Evolutionary conservation across 2,113 vertebrate genomes (phyloP).

Genomic region (Vidua chalybeata): DNA sequence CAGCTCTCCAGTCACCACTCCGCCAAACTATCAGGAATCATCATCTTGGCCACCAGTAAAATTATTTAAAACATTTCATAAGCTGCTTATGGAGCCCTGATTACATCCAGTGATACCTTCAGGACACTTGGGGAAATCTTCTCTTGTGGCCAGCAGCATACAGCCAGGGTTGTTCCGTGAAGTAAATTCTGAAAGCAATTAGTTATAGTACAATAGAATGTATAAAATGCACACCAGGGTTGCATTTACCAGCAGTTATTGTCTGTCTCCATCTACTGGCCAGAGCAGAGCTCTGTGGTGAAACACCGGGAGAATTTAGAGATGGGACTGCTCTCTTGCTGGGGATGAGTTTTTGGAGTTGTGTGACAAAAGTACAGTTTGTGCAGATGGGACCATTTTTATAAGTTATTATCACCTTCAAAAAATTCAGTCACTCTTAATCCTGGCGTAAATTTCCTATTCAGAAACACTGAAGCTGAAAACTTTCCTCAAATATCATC

Average conservation of each 20-base stretch:
- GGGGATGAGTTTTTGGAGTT: not conserved
- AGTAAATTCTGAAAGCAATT: not conserved
- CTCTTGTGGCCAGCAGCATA: not conserved
- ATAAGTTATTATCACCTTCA: not conserved
- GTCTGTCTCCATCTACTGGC: constrained; percentile 54
- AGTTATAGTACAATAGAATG: not conserved
- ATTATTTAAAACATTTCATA: not conserved
- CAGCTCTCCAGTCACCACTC: not conserved
- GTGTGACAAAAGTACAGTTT: not conserved
- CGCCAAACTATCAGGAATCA: not conserved
- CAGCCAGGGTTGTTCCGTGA: not conserved
- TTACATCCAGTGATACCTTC: not conserved
- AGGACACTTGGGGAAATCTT: not conserved
- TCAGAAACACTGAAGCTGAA: not conserved
- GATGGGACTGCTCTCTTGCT: no score
- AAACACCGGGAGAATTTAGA: not conserved
- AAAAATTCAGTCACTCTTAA: not conserved
- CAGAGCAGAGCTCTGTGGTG: not conserved
- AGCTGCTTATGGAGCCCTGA: not conserved
- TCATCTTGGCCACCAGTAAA: not conserved
- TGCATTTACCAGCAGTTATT: not conserved
- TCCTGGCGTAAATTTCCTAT: not conserved
- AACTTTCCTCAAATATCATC: not conserved
- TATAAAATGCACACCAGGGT: not conserved
- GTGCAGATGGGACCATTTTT: not conserved